Percentiles rank a stretch among this genome's conserved stretches.
phyloP scores from a whole-genome alignment of 2,888 invertebrate species.

The Argyra leucocephala region DNA sequence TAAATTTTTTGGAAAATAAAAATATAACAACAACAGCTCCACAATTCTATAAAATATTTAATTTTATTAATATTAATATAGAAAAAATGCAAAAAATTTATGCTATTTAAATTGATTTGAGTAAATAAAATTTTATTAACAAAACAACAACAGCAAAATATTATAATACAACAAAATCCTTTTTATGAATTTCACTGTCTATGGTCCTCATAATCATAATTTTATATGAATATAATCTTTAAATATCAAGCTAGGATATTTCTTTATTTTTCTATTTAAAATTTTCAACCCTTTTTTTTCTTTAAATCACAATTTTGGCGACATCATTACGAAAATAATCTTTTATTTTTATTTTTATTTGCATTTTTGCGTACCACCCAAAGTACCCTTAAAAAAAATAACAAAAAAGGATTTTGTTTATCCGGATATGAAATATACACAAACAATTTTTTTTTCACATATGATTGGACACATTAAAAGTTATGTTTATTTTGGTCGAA shows the following conservation, averaged over 20 bases:
- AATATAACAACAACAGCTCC: no score
- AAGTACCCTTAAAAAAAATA: neutral
- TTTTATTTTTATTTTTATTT: neutral
- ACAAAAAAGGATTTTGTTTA: no score
- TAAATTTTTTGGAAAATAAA: no score
- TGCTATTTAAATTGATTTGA: neutral
- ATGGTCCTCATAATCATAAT: conserved; percentile 3
- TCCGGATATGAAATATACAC: conserved; percentile 20
- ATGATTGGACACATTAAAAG: conserved; percentile 26
- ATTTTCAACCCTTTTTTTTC: neutral
- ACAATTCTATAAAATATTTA: conserved; percentile 2
- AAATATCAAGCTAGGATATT: no score
- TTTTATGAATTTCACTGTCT: neutral
- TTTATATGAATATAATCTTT: neutral
- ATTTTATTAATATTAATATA: neutral
- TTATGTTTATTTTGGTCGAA: conserved; percentile 22
- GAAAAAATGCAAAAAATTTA: neutral
- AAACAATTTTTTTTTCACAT: conserved; percentile 26
- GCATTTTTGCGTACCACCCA: neutral
- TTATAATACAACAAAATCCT: no score
- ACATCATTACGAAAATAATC: neutral
- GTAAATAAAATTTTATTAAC: neutral
- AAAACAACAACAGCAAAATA: neutral
- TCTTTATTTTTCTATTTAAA: no score
- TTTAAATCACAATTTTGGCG: neutral